Conservation (phyloP, 2,113 vertebrate species). For the Corydoras sp. region DNA sequence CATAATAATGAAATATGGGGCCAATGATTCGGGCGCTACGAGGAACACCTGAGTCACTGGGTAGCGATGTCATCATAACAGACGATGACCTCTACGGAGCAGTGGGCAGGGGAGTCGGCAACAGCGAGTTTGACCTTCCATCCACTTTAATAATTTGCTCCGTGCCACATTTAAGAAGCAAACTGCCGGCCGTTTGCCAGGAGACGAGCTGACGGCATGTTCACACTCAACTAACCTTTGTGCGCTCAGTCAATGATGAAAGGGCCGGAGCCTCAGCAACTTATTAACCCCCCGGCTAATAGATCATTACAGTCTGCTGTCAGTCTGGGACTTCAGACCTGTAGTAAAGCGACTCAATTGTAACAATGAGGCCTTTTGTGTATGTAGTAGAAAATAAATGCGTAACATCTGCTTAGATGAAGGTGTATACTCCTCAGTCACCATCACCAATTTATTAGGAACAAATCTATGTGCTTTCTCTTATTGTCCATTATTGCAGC, state of each 20-base stretch:
- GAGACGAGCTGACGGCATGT: conserved; percentile 1
- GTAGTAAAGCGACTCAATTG: conserved; percentile 50
- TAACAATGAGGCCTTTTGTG: too few relatives aligned
- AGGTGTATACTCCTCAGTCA: too few relatives aligned
- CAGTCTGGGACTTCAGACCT: conserved; percentile 63
- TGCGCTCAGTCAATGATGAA: conserved; percentile 36
- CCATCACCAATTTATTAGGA: too few relatives aligned
- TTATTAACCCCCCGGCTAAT: conserved; percentile 69
- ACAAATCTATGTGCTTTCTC: too few relatives aligned
- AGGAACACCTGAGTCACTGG: conserved; percentile 34
- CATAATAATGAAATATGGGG: conserved; percentile 29
- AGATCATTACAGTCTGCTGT: conserved; percentile 66
- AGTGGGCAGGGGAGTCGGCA: neutral
- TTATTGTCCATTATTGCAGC: too few relatives aligned
- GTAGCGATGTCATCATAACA: conserved; percentile 24
- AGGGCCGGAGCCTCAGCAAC: conserved; percentile 55
- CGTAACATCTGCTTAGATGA: too few relatives aligned
- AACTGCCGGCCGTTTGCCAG: neutral
- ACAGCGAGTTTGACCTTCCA: conserved; percentile 18
- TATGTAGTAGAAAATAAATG: too few relatives aligned
- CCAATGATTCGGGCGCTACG: conserved; percentile 15
- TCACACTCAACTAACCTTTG: conserved; percentile 36
- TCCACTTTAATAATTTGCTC: conserved; percentile 12
- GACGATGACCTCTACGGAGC: conserved; percentile 9
- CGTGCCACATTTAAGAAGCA: too few relatives aligned